A percentile compares a stretch with the other conserved stretches of the same genome.
Evolutionary conservation across 2,888 invertebrate genomes (phyloP).

Genomic region (Hylaea fasciaria): DNA sequence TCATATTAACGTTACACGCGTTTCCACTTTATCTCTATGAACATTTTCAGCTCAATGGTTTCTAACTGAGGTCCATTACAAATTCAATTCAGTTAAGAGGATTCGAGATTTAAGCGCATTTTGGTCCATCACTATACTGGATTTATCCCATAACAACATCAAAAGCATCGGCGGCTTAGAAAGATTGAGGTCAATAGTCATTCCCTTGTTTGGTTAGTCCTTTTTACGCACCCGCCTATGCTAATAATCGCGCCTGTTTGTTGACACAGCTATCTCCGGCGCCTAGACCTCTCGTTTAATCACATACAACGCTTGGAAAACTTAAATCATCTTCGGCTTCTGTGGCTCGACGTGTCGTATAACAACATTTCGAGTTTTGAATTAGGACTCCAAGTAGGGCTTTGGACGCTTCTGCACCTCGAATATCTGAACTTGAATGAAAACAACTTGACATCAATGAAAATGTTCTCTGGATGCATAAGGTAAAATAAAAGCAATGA

Average conservation of each 20-base stretch:
- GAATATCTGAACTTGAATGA: slow-evolving; percentile 81
- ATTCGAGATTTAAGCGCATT: slow-evolving; percentile 83
- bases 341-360: slow-evolving; percentile 83
- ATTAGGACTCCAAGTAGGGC: slow-evolving; percentile 64
- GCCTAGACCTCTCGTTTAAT: slow-evolving; percentile 86
- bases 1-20: too few relatives aligned
- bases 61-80: slow-evolving; percentile 86
- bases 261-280: slow-evolving; percentile 78
- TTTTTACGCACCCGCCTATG: slow-evolving; percentile 18
- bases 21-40: slow-evolving; percentile 12
- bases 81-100: slow-evolving; percentile 81
- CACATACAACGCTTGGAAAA: slow-evolving; percentile 84
- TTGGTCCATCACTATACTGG: slow-evolving; percentile 86
- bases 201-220: slow-evolving; percentile 8
- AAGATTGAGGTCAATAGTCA: slow-evolving; percentile 73
- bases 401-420: slow-evolving; percentile 81
- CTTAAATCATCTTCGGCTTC: slow-evolving; percentile 80
- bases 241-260: slow-evolving; percentile 37
- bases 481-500: slow-evolving; percentile 51
- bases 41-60: slow-evolving; percentile 82
- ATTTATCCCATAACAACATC: slow-evolving; percentile 86
- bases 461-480: slow-evolving; percentile 78
- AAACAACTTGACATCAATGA: slow-evolving; percentile 82
- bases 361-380: slow-evolving; percentile 82
- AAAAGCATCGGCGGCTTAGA: slow-evolving; percentile 81